Base-by-base conservation (phyloP, 2,888 invertebrate species). In the Drosophila algonquin region DNA sequence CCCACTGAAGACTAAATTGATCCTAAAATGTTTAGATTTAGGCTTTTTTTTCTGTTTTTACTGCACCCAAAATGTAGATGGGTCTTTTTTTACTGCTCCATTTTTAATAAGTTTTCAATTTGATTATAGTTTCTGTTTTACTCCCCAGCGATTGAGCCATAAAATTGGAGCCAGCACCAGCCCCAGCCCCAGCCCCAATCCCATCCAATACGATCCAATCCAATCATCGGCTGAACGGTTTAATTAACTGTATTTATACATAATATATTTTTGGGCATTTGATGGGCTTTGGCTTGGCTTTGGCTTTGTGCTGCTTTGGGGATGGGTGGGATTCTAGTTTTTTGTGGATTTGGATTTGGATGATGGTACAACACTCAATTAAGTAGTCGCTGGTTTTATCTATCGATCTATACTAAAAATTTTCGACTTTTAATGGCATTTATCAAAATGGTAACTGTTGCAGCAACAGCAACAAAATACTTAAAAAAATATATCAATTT, bases 81-180 rank as follows among this genome's bases (percentile, higher is more conserved):
- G 7, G 16, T 27, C 40, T 59, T 44, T 52, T 79, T 85, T 87
- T 87, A 85, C 77, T 76, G 56, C 69, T 63, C 73, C 40, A 69
- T 75, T 74, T 81, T 82, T 85, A 75, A 83, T 85, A 86, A 88
- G 84, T 83, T 85, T 87, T 80, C 86, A 85, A 80, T 85, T 83
- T 77, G 75, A 73, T 73, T 73, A 57, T 78, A 71, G 40, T 56
- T 57, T 63, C 46, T 71, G 54, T 80, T 58, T 63, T 73, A 79
- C 82, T 63, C 71, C 69, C 67, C 24, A 16, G 47, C 80, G 79
- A 89, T 87, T 76, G 64, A 87, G 89, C 64, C 72, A 89, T 86
- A 81, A 89, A 84, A 89, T 59, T 71, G 69, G 86, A 63, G 56
- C 50, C 30, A 44, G 44, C 44, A 0, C 24, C 24, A 24, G 24